These are phyloP conservation scores for Sebastes nivosus DNA, from an alignment of 2,797 vertebrate genomes.

Conservation along the genomic window DNA sequence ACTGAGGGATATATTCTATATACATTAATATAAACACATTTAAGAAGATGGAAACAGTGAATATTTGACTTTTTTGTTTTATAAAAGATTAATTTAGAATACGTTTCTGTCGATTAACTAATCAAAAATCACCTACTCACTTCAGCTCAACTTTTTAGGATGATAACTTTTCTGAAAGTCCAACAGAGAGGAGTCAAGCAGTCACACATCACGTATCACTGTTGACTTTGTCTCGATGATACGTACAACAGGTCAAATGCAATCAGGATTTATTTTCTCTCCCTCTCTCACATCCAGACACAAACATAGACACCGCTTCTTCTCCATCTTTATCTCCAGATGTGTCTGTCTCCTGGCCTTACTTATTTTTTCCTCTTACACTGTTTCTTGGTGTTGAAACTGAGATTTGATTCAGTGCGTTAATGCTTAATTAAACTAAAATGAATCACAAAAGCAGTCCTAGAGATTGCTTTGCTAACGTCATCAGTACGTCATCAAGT, in stretches of 20 bases:
- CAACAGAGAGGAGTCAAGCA: not conserved
- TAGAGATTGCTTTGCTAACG: not conserved
- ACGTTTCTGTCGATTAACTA: not conserved
- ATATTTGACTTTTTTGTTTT: not conserved
- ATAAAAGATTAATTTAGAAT: not conserved
- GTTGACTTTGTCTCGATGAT: not conserved
- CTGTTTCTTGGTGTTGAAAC: not conserved
- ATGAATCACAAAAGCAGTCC: constrained; percentile 7
- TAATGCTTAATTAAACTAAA: constrained; percentile 5
- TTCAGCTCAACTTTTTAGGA: not conserved
- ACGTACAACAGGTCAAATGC: not conserved
- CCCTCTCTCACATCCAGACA: not conserved
- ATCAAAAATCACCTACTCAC: not conserved
- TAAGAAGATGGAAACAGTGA: not conserved
- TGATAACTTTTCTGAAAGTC: not conserved
- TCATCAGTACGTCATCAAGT: not conserved
- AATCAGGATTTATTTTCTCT: not conserved
- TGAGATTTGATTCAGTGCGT: constrained; percentile 17
- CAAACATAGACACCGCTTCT: not conserved
- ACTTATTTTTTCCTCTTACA: not conserved
- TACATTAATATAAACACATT: not conserved
- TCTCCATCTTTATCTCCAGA: not conserved
- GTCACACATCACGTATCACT: not conserved
- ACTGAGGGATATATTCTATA: not conserved
- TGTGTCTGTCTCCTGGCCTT: not conserved